Percentiles rank a stretch among this genome's conserved stretches.
Conservation (phyloP, 1,140 invertebrate species). For the Rhyacophila brunnea region DNA sequence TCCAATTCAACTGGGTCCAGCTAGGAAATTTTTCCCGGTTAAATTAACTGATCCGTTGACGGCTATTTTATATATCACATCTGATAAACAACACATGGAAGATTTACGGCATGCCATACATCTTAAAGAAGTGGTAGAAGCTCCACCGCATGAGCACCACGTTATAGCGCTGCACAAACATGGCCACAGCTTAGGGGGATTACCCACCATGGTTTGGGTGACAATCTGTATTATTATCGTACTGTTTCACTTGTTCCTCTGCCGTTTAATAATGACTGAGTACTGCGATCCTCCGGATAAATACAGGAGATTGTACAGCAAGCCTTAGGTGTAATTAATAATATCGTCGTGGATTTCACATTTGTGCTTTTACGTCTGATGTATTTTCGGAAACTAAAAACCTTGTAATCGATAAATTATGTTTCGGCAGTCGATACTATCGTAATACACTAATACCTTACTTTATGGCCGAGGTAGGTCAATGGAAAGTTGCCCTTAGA, state of each 20-base stretch:
- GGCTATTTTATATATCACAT: conserved; percentile 89
- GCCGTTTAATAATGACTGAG: conserved; percentile 91
- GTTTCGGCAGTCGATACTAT: too few species aligned
- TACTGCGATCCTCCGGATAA: conserved; percentile 73
- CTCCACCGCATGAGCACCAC: conserved; percentile 90
- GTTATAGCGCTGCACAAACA: conserved; percentile 90
- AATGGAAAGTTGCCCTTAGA: too few species aligned
- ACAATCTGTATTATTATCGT: conserved; percentile 86
- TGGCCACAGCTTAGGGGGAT: conserved; percentile 84
- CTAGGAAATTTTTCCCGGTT: conserved; percentile 78
- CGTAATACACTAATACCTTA: too few species aligned
- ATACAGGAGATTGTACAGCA: conserved; percentile 64
- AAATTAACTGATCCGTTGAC: conserved; percentile 91
- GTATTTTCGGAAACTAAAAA: too few species aligned
- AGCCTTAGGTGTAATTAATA: conserved; percentile 51
- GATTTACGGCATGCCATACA: conserved; percentile 89
- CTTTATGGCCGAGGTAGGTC: too few species aligned
- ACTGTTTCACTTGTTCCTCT: conserved; percentile 92
- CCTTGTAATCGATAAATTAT: too few species aligned
- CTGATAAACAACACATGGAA: conserved; percentile 87
- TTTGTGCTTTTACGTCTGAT: too few species aligned
- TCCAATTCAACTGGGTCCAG: conserved; percentile 69
- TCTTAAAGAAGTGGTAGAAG: conserved; percentile 81
- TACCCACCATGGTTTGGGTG: conserved; percentile 92
- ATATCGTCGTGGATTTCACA: too few species aligned